Conservation (phyloP, 2,888 invertebrate genomes). For the Helleia helle region DNA sequence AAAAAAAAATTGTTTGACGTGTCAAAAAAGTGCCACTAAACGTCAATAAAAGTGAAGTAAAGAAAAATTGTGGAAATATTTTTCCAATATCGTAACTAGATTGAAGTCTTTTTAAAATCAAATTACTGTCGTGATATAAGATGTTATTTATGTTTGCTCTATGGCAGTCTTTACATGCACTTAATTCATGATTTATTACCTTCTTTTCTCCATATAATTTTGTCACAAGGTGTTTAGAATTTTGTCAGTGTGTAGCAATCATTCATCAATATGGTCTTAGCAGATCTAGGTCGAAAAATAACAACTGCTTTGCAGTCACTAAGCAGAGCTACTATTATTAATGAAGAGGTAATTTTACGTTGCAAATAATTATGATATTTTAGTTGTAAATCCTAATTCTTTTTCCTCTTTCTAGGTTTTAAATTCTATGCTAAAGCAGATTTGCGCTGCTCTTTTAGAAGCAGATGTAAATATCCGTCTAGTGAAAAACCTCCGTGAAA, state of each 20-base stretch:
- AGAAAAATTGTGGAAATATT: not conserved
- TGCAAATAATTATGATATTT: not conserved
- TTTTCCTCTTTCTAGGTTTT: conserved; percentile 79
- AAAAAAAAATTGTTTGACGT: conserved; percentile 10
- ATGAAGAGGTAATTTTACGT: conserved; percentile 87
- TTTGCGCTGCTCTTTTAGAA: conserved; percentile 96
- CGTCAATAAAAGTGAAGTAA: conserved; percentile 1
- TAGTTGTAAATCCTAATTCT: not conserved
- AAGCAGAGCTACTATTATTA: conserved; percentile 98
- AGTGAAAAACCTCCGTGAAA: conserved; percentile 96
- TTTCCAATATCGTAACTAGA: not conserved
- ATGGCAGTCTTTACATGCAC: not conserved
- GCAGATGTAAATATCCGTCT: conserved; percentile 97
- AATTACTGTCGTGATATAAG: not conserved
- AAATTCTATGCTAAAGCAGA: conserved; percentile 99
- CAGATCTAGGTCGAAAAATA: conserved; percentile 99
- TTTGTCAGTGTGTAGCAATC: conserved; percentile 17
- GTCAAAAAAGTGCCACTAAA: conserved; percentile 19
- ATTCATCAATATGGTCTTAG: conserved; percentile 93
- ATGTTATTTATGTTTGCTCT: not conserved
- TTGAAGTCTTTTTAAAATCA: not conserved
- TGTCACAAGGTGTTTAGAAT: not conserved
- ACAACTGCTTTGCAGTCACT: conserved; percentile 97
- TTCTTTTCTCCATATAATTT: not conserved
- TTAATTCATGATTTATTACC: not conserved